Base-by-base conservation (phyloP, 2,888 invertebrate genomes). In the Agrilus mali region DNA sequence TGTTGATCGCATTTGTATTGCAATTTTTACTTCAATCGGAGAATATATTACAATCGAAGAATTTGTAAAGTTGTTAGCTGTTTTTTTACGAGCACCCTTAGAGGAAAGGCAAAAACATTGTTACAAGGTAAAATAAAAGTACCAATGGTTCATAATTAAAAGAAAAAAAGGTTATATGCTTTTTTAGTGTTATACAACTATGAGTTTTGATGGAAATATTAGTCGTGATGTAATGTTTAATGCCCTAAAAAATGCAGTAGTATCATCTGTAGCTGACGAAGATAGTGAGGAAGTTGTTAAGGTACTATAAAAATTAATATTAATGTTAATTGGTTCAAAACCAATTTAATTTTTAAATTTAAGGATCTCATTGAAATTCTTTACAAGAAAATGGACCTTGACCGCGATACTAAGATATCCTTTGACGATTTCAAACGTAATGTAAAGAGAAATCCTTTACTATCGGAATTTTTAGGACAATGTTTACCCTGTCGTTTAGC, bases 291-390 rank as follows among this genome's bases (percentile, higher is more conserved):
- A 86, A 60, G 78, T 78, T 42, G 77, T 78, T 0, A 77, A 74
- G 64, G 75, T 71, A 57, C 5, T 20, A n/a, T 16, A 16, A 14
- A 20, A 6, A n/a, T 14, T 33, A n/a, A 22, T 7, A 17, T 36
- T 12, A 5, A 14, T 4, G n/a, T 16, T 20, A 10, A 13, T 31
- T 20, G n/a, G 7, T 39, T 33, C 12, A 10, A 32, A 59, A 59
- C 7, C 7, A 20, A 20, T 20, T 20, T 33, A 50, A 40, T 40
- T 35, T 33, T 36, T 34, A 31, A 41, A 31, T 50, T 65, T 12
- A 70, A 82, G 75, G 86, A 87, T 57, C 70, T 86, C 56, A 78
- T 82, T 1, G 83, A 83, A 53, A 74, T 80, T 17, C 68, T 82
- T 53, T 66, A 84, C 12, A 83, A 78, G 57, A 78, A 82, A 56